Conservation (phyloP, 2,797 vertebrate genomes). For the Botia kubotai region DNA sequence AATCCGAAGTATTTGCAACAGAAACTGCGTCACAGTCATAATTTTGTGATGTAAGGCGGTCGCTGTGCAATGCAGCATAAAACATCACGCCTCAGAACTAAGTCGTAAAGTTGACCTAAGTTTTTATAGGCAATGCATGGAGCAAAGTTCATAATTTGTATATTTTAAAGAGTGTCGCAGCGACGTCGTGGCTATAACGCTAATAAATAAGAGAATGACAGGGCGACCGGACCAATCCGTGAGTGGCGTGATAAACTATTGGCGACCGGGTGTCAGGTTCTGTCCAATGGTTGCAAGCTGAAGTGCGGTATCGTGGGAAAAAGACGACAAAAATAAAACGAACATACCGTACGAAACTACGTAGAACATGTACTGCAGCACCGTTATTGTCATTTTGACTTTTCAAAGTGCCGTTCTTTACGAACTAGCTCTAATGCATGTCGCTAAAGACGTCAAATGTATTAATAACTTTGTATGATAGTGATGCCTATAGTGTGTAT, state of each 20-base stretch:
- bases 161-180: slow-evolving; percentile 74
- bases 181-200: slow-evolving; percentile 74
- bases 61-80: slow-evolving; percentile 33
- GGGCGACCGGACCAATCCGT: slow-evolving; percentile 71
- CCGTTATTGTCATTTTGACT: slow-evolving; percentile 11
- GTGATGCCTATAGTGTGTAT: neutral
- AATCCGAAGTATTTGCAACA: slow-evolving; percentile 4
- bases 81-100: neutral
- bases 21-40: slow-evolving; percentile 55
- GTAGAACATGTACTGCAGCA: slow-evolving; percentile 67
- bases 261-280: slow-evolving; percentile 56
- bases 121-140: neutral
- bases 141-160: neutral
- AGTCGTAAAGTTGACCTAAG: slow-evolving; percentile 12
- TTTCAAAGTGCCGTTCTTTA: neutral
- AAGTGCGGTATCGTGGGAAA: slow-evolving; percentile 67
- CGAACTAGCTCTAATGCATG: neutral
- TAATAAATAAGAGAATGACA: slow-evolving; percentile 78
- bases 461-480: neutral
- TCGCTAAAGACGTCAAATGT: neutral
- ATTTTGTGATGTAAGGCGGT: slow-evolving; percentile 3
- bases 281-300: slow-evolving; percentile 71
- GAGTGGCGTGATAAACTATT: slow-evolving; percentile 60
- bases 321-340: neutral
- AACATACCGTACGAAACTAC: slow-evolving; percentile 49